Evolutionary conservation across 2,113 vertebrate genomes (phyloP), one percentile per base, ranked within the genome.

Genomic region (Albula goreensis): DNA sequence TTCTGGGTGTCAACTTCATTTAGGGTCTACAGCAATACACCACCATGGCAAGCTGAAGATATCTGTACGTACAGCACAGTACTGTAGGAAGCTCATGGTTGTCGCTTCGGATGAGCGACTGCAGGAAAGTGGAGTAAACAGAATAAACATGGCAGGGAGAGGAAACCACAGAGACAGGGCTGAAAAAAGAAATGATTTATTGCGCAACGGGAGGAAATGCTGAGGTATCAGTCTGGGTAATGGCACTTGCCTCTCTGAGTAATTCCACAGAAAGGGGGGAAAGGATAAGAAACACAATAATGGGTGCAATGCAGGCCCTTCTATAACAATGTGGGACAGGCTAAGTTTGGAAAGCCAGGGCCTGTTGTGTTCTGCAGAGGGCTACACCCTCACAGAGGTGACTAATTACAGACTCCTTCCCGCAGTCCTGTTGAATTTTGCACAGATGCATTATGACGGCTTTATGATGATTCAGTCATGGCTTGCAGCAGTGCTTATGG

Each of bases 341-440:
- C 10, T 60, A 15, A 3, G 19, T 52, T 78, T 41, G 66, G 70
- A 52, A 78, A 85, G 50, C 1, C n/a, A 57, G 4, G 49, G 41
- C 7, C 85, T 74, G 80, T 41, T 81, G 60, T 82, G 8, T 48
- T 49, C 49, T 81, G 25, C 17, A 41, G 56, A 52, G 49, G 77
- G 5, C 48, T 7, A 13, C 17, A 4, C 50, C 57, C 12, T 81
- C 49, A 19, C 31, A 86, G 41, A 25, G 25, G 50, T n/a, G 80
- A 48, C 80, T 82, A 53, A 86, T 77, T 52, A 82, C 9, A 70
- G 85, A 17, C 48, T 7, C 11, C 50, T 15, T 56, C 49, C 41
- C 80, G 8, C n/a, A 25, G n/a, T 82, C 50, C 31, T 86, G 63
- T 53, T 77, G 85, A 82, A 78, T 82, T 86, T 86, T 74, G 1